Conservation (phyloP, 2,113 vertebrate genomes). For the Galeopterus variegatus region DNA sequence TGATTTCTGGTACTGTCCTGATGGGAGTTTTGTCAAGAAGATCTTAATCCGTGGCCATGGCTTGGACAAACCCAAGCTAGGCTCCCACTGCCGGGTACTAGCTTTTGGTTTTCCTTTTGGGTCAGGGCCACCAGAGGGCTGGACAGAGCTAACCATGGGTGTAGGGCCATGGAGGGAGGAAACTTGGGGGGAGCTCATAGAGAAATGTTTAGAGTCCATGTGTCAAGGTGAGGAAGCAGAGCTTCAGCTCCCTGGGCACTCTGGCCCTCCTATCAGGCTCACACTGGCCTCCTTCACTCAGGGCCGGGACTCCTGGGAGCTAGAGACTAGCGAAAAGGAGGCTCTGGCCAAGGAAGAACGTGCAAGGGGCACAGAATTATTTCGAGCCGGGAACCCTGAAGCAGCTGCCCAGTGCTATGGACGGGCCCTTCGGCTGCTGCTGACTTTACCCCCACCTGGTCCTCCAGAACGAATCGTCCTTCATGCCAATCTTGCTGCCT, state of each 20-base stretch:
- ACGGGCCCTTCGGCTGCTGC: constrained; percentile 91
- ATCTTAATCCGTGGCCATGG: constrained; percentile 76
- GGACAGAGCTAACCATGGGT: constrained; percentile 88
- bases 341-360: constrained; percentile 87
- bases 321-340: constrained; percentile 90
- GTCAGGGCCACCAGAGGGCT: constrained; percentile 83
- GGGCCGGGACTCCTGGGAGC: constrained; percentile 90
- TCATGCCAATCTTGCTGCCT: constrained; percentile 93
- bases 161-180: constrained; percentile 80
- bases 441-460: constrained; percentile 88
- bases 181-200: constrained; percentile 89
- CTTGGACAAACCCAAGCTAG: constrained; percentile 89
- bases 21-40: constrained; percentile 87
- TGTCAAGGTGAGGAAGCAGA: constrained; percentile 87
- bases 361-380: constrained; percentile 90
- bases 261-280: constrained; percentile 56
- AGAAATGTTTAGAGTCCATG: constrained; percentile 94
- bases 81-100: constrained; percentile 90
- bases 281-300: constrained; percentile 79
- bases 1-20: constrained; percentile 81
- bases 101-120: constrained; percentile 76
- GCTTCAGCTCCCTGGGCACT: constrained; percentile 61
- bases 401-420: constrained; percentile 92
- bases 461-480: constrained; percentile 90
- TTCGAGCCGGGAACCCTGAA: constrained; percentile 90